Base-by-base conservation (phyloP, 2,113 vertebrate species). In the Plecturocebus donacophilus region DNA sequence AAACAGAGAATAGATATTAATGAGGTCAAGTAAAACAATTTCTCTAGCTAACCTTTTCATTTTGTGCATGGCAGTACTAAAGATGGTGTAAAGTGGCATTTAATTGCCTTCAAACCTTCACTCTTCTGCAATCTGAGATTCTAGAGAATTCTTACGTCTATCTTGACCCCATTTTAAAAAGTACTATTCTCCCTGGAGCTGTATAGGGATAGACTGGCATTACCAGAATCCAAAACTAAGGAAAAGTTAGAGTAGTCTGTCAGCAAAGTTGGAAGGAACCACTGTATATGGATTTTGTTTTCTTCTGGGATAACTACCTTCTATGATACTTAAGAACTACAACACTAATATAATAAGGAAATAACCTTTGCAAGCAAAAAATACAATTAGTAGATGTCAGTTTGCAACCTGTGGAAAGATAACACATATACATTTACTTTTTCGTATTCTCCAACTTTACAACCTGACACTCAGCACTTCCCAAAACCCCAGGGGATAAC, bases 321-420 rank as follows among this genome's bases (percentile, higher is more conserved):
- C 35, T 54, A 79, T 35, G 3, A 79, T 87, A 79, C 54, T 94
- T 94, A 89, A 92, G 35, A 94, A 47, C 25, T 83, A 45, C 11
- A 79, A 79, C 21, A 91, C 49, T 90, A 80, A 82, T 89, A 89
- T 42, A 91, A 96, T 79, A 95, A 91, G 76, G 93, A 90, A 97
- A 97, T 76, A 90, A 91, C 8, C 21, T 83, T 95, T 97, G 64
- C 88, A 20, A 47, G 68, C 56, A 96, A 97, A 45, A 94, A 82
- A 58, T 21, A 83, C 35, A 95, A 98, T 97, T 95, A 97, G 73
- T 94, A 92, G 20, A 71, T 68, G 23, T 45, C 71, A 95, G 45
- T 97, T 95, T 95, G 77, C 79, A 97, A 97, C 91, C n/a, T 68
- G 11, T 96, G 61, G 73, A 90, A 97, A 94, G 61, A 93, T 84